Base-by-base conservation (phyloP, 1,140 invertebrate species). In the Camponotus pennsylvanicus region DNA sequence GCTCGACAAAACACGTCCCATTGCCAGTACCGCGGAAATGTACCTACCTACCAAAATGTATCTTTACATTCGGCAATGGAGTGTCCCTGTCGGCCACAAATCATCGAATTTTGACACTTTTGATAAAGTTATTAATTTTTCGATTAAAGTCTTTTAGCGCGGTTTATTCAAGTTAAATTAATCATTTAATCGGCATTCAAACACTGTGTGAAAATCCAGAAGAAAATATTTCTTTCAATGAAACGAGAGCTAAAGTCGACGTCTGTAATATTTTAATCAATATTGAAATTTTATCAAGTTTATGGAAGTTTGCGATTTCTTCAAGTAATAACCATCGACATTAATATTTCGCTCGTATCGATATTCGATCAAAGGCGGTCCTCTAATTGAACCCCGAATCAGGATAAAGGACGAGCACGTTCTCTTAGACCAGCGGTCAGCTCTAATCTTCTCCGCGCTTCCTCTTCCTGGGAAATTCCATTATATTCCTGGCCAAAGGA, bases 401-500 rank as follows among this genome's bases (percentile, higher is more conserved):
- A 7, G 59, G 37, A 71, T 59, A 69, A 75, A 75, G 61, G 69
- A 75, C 55, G 79, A 42, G 27, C 34, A 27, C 11, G 11, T n/a
- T 59, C 49, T 42, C 78, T 9, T 18, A 45, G 42, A 71, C 55
- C 13, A 59, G 57, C 79, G 79, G 79, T 57, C 79, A 73, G 67
- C 18, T 82, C 52, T 82, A 82, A 82, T 82, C 67, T 82, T 82
- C 79, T 59, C 34, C 70, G 18, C 21, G 27, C 37, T 21, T 61
- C 34, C 52, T 37, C 40, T n/a, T 83, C 79, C 45, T 52, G 21
- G 69, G 79, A 83, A 83, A 83, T 75, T 83, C 79, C 75, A 75
- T 83, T 75, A 83, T 83, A 83, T 83, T 49, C 69, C 69, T 27
- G 55, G 69, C n/a, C 69, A 73, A 83, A 75, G 63, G 63, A 83